phyloP scores from a whole-genome alignment of 1,140 invertebrate genomes.

The Nilaparvata lugens region DNA sequence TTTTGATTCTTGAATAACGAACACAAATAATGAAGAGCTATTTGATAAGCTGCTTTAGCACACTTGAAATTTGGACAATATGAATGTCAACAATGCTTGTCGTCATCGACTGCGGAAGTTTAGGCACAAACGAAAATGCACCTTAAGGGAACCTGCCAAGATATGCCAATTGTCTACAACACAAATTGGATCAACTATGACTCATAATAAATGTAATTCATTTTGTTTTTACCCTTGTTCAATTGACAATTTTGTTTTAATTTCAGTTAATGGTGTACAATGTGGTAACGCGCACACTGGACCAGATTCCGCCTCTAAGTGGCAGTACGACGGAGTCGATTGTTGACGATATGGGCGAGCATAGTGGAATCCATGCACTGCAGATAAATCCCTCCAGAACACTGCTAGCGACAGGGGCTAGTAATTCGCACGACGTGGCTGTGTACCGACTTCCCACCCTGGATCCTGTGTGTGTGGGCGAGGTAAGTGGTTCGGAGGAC shows the following conservation, averaged over 20 bases:
- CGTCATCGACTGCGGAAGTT: too few relatives aligned
- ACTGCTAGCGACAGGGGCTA: slow-evolving; percentile 83
- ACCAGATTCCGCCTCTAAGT: slow-evolving; percentile 75
- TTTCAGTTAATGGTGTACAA: slow-evolving; percentile 73
- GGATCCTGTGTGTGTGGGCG: slow-evolving; percentile 90
- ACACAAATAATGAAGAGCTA: too few relatives aligned
- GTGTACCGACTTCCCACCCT: slow-evolving; percentile 87
- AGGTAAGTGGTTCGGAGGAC: slow-evolving; percentile 47
- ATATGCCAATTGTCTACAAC: too few relatives aligned
- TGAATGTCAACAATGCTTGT: too few relatives aligned
- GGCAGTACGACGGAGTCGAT: slow-evolving; percentile 40
- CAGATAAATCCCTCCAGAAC: slow-evolving; percentile 89
- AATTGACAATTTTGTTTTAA: slow-evolving; percentile 20
- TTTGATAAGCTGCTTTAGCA: too few relatives aligned
- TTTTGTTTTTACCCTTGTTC: too few relatives aligned
- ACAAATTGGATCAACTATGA: too few relatives aligned
- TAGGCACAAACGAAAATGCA: too few relatives aligned
- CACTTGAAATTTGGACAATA: too few relatives aligned
- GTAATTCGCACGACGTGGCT: slow-evolving; percentile 87
- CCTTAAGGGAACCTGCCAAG: too few relatives aligned
- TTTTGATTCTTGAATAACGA: too few relatives aligned
- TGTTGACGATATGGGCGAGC: slow-evolving; percentile 39
- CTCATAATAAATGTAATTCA: too few relatives aligned
- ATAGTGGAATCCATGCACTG: slow-evolving; percentile 85
- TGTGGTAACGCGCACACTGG: slow-evolving; percentile 62